Evolutionary conservation across 2,888 invertebrate species (phyloP).

Genomic region (Cantharis rustica): DNA sequence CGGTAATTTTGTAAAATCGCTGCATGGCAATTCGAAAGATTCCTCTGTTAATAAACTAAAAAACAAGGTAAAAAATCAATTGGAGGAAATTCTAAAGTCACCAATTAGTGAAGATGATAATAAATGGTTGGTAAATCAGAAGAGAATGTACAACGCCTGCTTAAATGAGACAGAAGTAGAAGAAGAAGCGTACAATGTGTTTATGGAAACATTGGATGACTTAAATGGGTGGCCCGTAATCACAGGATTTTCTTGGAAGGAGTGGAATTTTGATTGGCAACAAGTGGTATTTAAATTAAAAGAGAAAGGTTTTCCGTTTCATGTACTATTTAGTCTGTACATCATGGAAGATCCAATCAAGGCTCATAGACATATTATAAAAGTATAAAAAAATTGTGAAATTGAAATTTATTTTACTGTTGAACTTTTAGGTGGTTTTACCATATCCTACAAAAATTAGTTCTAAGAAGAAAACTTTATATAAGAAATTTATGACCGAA

Average conservation of each 20-base stretch:
- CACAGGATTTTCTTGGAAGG: slow-evolving; percentile 37
- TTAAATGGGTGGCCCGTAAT: slow-evolving; percentile 47
- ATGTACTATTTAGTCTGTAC: background rate
- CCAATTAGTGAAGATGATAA: slow-evolving; percentile 8
- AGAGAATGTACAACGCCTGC: slow-evolving; percentile 36
- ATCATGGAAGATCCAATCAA: background rate
- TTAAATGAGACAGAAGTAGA: slow-evolving; percentile 35
- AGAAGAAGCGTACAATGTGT: slow-evolving; percentile 16
- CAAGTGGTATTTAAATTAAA: slow-evolving; percentile 63
- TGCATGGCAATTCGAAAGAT: slow-evolving; percentile 9
- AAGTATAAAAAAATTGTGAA: too few relatives aligned
- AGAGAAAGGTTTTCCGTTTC: slow-evolving; percentile 63
- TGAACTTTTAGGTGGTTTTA: slow-evolving; percentile 1
- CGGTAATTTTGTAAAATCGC: slow-evolving; percentile 4
- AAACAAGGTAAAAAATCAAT: slow-evolving; percentile 1
- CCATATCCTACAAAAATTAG: background rate
- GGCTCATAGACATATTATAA: background rate
- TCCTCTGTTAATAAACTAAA: background rate
- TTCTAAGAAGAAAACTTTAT: background rate
- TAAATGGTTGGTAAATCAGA: slow-evolving; percentile 8
- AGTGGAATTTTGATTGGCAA: slow-evolving; percentile 40
- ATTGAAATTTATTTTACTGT: background rate
- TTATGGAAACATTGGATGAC: slow-evolving; percentile 37
- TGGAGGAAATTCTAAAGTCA: slow-evolving; percentile 8
- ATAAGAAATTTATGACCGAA: slow-evolving; percentile 36